phyloP scores from a whole-genome alignment of 2,888 invertebrate genomes.

The Matsumyia berberina region DNA sequence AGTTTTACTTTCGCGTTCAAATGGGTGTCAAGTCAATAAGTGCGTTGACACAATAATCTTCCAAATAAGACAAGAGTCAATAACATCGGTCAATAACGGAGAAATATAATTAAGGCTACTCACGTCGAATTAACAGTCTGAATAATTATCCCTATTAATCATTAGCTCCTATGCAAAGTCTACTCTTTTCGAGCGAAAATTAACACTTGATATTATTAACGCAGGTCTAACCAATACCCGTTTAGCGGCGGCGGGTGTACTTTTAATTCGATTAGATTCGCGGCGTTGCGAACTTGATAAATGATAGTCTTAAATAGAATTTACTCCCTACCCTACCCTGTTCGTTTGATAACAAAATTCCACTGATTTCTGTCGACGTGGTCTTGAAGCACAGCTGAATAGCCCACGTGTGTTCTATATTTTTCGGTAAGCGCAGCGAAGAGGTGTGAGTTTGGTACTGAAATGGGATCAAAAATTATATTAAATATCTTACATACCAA shows the following conservation, averaged over 20 bases:
- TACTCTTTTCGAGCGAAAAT: not conserved
- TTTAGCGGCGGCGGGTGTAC: no score
- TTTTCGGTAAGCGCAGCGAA: not conserved
- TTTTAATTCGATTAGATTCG: not conserved
- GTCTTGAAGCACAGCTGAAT: not conserved
- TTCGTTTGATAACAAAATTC: slow-evolving; percentile 33
- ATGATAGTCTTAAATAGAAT: slow-evolving; percentile 1
- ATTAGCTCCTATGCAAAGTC: not conserved
- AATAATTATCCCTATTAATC: not conserved
- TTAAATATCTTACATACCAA: slow-evolving; percentile 25
- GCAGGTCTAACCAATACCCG: not conserved
- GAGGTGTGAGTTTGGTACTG: not conserved
- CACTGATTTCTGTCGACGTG: slow-evolving; percentile 39
- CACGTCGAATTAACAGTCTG: not conserved
- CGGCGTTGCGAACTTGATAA: slow-evolving; percentile 8
- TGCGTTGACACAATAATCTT: not conserved
- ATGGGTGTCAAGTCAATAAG: not conserved
- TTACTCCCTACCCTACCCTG: not conserved
- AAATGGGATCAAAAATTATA: not conserved
- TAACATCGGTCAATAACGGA: not conserved
- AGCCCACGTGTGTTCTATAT: not conserved
- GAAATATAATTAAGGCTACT: not conserved
- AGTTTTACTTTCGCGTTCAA: not conserved
- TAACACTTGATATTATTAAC: slow-evolving; percentile 5
- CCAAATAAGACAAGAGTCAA: not conserved